A percentile compares a stretch with the other conserved stretches of the same genome.
phyloP scores from a whole-genome alignment of 1,140 invertebrate species.

The Hyphantria cunea region DNA sequence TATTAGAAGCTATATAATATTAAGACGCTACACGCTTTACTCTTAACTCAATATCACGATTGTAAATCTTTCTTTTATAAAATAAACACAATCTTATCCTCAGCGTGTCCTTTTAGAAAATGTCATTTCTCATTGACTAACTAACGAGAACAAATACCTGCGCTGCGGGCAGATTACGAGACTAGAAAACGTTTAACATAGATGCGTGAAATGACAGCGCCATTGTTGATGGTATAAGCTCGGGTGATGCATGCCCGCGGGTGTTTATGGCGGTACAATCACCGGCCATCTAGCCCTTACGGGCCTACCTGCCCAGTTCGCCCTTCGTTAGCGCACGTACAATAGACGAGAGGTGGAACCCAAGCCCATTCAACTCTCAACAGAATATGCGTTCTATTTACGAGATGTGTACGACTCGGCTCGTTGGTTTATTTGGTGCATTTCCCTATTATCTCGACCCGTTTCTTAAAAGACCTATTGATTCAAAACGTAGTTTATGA shows the following conservation, averaged over 20 bases:
- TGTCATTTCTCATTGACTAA: slow-evolving; percentile 19
- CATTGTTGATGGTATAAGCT: slow-evolving; percentile 34
- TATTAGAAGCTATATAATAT: no score
- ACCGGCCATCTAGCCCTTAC: slow-evolving; percentile 49
- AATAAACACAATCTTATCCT: slow-evolving; percentile 7
- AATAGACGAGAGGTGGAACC: slow-evolving; percentile 46
- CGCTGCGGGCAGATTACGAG: slow-evolving; percentile 22
- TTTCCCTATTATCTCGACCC: slow-evolving; percentile 5
- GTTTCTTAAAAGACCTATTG: slow-evolving; percentile 3
- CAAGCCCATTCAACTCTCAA: slow-evolving; percentile 48
- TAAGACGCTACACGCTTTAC: no score
- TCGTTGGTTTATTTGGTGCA: slow-evolving; percentile 3
- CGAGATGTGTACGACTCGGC: slow-evolving; percentile 15
- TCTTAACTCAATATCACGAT: neutral
- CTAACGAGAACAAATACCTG: slow-evolving; percentile 26
- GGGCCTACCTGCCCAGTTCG: slow-evolving; percentile 53
- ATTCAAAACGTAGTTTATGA: slow-evolving; percentile 1
- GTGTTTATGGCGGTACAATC: slow-evolving; percentile 35
- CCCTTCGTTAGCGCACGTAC: slow-evolving; percentile 44
- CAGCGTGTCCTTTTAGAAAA: slow-evolving; percentile 3
- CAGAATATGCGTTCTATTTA: slow-evolving; percentile 40
- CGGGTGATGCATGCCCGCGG: slow-evolving; percentile 20
- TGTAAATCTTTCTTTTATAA: neutral
- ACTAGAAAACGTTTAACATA: slow-evolving; percentile 39
- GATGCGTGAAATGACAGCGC: slow-evolving; percentile 33